Evolutionary conservation across 2,797 vertebrate genomes (phyloP), one percentile per base, ranked within the genome.

Genomic region (Pampus argenteus): DNA sequence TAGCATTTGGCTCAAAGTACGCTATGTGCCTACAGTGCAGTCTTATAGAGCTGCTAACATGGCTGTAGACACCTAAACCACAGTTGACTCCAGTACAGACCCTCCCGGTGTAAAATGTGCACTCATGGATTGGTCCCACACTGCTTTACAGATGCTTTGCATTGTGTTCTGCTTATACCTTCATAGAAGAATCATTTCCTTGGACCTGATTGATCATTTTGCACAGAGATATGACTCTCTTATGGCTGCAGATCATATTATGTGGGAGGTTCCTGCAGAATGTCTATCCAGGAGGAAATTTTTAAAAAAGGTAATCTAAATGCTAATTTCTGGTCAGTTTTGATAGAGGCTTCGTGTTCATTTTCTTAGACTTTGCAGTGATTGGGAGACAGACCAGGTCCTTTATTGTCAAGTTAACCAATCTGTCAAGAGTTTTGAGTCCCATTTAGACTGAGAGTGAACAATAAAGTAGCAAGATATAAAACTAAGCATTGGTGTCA

Each of bases 251-350:
- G 26, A 70, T 73, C 36, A 66, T 20, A 71, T 66, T 38, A 50
- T 55, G 47, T 69, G 48, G 50, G 31, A 71, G 4, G 36, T 78
- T 77, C 36, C 48, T 59, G 28, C 11, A 29, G 34, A 73, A 57
- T 31, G 26, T 76, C 72, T 45, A 57, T 71, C 28, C 40, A 25
- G 34, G 58, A 74, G 44, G 34, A 73, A 56, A 71, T 73, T 55
- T 20, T 29, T 3, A 40, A 36, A 66, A 34, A 28, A 40, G n/a
- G 49, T 84, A 67, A 82, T 88, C 74, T 85, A 84, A 85, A 88
- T 88, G 77, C 70, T 52, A 78, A 81, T 81, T 81, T 77, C 47
- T 70, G 29, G 29, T 78, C 45, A 58, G 72, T 64, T 66, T 78
- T 77, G 11, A 79, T 71, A 7, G n/a, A 71, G 54, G 57, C 38